These are phyloP conservation scores for Notothenia rossii DNA, from an alignment of 2,113 vertebrate genomes.

Conservation along the genomic window DNA sequence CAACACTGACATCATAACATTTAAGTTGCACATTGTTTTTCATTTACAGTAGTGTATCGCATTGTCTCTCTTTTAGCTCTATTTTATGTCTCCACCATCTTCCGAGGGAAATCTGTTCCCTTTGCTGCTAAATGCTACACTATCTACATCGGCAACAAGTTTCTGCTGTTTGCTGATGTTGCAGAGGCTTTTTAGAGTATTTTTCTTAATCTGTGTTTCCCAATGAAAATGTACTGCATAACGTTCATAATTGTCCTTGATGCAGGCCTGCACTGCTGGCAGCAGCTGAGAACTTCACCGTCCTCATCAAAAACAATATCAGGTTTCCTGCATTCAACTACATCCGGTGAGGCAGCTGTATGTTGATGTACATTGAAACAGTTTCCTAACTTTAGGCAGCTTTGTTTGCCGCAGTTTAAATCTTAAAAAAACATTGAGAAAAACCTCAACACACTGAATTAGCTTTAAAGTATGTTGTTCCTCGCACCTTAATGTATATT, in stretches of 20 bases:
- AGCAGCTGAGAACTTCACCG: slow-evolving; percentile 89
- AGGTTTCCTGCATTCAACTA: slow-evolving; percentile 88
- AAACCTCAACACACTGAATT: too few relatives aligned
- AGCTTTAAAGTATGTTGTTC: too few relatives aligned
- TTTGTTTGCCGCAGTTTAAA: too few relatives aligned
- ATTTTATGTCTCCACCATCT: neutral
- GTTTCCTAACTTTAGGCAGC: neutral
- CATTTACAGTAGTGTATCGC: too few relatives aligned
- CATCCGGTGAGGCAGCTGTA: slow-evolving; percentile 72
- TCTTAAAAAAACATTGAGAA: too few relatives aligned
- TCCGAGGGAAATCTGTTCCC: too few relatives aligned
- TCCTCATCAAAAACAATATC: slow-evolving; percentile 90
- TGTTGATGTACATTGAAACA: neutral
- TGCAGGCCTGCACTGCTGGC: slow-evolving; percentile 85
- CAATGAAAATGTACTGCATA: neutral
- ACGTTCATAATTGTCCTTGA: neutral
- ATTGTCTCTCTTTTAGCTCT: neutral
- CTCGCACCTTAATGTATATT: too few relatives aligned
- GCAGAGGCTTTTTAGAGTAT: neutral
- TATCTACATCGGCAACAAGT: neutral
- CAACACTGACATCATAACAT: neutral
- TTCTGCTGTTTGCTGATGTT: too few relatives aligned
- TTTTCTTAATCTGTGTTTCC: neutral
- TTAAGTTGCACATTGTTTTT: neutral
- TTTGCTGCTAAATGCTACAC: neutral